Evolutionary conservation across 2,113 vertebrate species (phyloP).

Genomic region (Sapayoa aenigma): DNA sequence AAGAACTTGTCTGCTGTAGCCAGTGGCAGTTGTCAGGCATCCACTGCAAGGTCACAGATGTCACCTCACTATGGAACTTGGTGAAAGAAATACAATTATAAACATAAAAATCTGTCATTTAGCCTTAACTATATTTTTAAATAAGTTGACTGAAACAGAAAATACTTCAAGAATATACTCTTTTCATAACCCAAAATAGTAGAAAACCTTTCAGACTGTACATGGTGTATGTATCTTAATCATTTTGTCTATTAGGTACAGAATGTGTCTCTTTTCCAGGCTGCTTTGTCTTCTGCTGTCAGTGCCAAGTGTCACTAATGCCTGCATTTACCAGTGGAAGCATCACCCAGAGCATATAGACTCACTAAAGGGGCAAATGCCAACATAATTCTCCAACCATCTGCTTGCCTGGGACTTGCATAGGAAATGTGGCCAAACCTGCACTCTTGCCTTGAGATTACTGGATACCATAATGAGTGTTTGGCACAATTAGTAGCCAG

Average conservation of each 20-base stretch:
- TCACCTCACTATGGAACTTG: neutral
- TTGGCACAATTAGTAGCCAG: neutral
- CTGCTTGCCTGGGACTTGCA: neutral
- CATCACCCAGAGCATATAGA: neutral
- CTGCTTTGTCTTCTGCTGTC: neutral
- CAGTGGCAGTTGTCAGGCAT: neutral
- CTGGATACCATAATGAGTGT: neutral
- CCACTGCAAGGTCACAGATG: neutral
- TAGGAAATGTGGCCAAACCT: neutral
- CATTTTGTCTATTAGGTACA: neutral
- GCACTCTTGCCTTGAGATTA: neutral
- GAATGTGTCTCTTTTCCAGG: neutral
- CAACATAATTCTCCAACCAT: constrained; percentile 7
- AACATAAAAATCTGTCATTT: neutral
- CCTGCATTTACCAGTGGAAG: neutral
- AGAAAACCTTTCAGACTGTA: neutral
- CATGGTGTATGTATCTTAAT: neutral
- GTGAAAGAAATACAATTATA: neutral
- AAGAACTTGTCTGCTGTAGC: neutral
- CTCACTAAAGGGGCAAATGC: neutral
- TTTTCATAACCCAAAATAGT: neutral
- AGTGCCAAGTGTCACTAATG: neutral
- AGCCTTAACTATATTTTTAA: neutral
- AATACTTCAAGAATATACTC: neutral
- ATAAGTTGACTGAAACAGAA: neutral